Evolutionary conservation across 2,797 vertebrate species (phyloP).

Genomic region (Periparus ater): DNA sequence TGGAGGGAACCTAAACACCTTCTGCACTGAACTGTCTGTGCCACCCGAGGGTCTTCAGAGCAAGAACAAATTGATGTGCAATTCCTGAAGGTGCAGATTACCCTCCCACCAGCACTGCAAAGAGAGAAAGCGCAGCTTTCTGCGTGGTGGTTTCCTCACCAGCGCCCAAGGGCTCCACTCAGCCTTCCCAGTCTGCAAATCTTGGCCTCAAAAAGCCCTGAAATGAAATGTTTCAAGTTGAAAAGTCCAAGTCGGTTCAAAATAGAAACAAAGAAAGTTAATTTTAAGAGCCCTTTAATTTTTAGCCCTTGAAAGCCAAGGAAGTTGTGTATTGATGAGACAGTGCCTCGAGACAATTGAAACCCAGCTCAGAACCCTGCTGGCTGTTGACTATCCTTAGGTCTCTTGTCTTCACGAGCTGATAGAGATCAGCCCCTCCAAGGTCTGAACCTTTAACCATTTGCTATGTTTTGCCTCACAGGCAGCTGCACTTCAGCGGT

Average conservation of each 20-base stretch:
- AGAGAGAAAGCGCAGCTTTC: neutral
- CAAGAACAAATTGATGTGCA: neutral
- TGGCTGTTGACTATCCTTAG: constrained; percentile 41
- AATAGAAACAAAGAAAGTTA: constrained; percentile 51
- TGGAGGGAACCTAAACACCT: neutral
- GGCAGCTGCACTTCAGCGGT: constrained; percentile 24
- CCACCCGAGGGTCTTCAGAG: neutral
- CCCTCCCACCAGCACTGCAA: neutral
- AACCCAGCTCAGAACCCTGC: neutral
- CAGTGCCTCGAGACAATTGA: neutral
- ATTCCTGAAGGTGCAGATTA: neutral
- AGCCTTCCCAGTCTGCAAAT: neutral
- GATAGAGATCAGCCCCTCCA: constrained; percentile 44
- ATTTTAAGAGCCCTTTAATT: constrained; percentile 31
- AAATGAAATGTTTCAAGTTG: constrained; percentile 4
- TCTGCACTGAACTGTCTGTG: neutral
- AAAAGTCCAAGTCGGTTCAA: constrained; percentile 30
- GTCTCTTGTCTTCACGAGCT: constrained; percentile 25
- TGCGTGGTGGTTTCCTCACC: neutral
- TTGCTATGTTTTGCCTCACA: constrained; percentile 61
- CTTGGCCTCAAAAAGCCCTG: neutral
- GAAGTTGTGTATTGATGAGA: constrained; percentile 12
- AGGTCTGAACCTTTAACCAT: constrained; percentile 37
- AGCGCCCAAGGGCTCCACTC: neutral
- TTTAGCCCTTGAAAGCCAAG: constrained; percentile 5